These are phyloP conservation scores for Sula dactylatra DNA, from an alignment of 2,113 vertebrate genomes.

Conservation along the genomic window DNA sequence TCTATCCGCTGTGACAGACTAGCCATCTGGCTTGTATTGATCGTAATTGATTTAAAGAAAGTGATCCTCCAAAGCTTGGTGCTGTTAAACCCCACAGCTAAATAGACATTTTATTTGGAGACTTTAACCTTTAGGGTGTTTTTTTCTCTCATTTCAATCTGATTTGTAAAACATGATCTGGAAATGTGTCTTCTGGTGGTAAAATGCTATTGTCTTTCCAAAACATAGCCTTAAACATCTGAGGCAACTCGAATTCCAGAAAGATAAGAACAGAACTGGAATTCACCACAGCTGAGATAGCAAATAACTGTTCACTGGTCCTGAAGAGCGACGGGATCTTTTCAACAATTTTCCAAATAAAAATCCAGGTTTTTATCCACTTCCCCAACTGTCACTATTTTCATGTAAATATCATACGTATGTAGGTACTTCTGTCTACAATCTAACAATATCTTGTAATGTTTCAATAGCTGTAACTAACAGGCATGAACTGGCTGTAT, in stretches of 20 bases:
- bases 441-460: not conserved
- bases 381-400: not conserved
- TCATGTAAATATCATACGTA: not conserved
- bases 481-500: not conserved
- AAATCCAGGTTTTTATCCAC: not conserved
- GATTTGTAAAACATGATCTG: not conserved
- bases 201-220: not conserved
- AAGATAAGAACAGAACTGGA: not conserved
- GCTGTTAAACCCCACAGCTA: slow-evolving; percentile 20
- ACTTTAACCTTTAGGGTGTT: slow-evolving; percentile 11
- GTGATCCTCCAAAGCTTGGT: slow-evolving; percentile 28
- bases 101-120: not conserved
- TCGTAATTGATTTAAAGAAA: slow-evolving; percentile 67
- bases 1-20: slow-evolving; percentile 65
- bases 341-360: not conserved
- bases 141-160: slow-evolving; percentile 4
- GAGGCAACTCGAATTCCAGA: not conserved
- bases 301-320: not conserved
- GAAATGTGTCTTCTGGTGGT: not conserved
- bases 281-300: not conserved
- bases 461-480: not conserved
- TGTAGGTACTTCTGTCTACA: not conserved
- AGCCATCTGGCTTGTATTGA: slow-evolving; percentile 74
- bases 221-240: not conserved
- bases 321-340: not conserved